Base-by-base conservation (phyloP, 2,888 invertebrate genomes). In the Nebria brevicollis region DNA sequence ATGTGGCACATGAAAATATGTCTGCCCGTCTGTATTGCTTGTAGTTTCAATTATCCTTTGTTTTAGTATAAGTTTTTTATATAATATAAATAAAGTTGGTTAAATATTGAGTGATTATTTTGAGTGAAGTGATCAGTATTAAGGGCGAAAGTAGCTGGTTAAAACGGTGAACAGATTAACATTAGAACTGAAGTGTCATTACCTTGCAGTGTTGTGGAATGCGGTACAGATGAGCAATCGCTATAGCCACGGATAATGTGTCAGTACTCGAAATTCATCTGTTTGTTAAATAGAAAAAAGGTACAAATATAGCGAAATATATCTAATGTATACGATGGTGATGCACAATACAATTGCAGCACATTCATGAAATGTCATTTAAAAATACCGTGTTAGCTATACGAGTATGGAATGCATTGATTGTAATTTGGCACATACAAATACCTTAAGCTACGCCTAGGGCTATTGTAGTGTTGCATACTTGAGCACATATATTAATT, bases 361-460 rank as follows among this genome's bases (percentile, higher is more conserved):
- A 66, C 66, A 72, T 72, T 77, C 81, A 73, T 81, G 76, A 77
- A 81, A 81, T 81, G 77, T 81, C 81, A 81, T 81, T 81, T 81
- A 81, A 81, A 81, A 81, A 81, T 81, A 81, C 77, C 73, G 42
- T 73, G 73, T 77, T 54, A 81, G 77, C 81, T 65, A 81, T 76
- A 81, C 65, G 72, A 84, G 84, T 84, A 82, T 87, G 87, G 88
- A 86, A 88, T 88, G 87, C 85, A 83, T 86, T 86, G 86, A 87
- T 86, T 85, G 87, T 86, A 87, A 88, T 88, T 88, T 88, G 88
- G 88, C 88, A 88, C 88, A 88, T 87, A 87, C 84, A 88, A 87
- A 88, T 87, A 87, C 84, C 85, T 86, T 84, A 83, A 85, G 83
- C 84, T 84, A 82, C 84, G 86, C 85, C 85, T 84, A 83, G 83